Conservation (phyloP, 2,797 vertebrate species). For the Mionectes olivaceus region DNA sequence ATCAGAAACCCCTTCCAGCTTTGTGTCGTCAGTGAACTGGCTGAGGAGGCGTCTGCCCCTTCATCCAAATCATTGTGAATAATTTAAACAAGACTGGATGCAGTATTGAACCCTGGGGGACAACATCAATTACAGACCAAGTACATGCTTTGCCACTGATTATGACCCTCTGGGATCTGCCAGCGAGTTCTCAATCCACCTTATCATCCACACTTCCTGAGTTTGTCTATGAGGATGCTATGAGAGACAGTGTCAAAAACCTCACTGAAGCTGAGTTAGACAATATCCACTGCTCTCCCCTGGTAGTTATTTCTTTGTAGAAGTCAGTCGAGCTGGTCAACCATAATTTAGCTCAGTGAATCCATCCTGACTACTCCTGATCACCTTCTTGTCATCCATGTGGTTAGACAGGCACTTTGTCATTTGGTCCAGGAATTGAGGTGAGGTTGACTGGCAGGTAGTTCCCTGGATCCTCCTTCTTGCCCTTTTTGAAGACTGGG, state of each 20-base stretch:
- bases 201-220: background rate
- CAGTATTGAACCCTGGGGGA: background rate
- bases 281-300: background rate
- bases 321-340: background rate
- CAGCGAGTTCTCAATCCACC: background rate
- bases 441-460: background rate
- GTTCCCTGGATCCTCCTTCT: background rate
- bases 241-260: background rate
- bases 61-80: background rate
- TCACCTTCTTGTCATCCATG: background rate
- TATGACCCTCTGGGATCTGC: accelerated
- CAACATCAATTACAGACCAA: too few species aligned
- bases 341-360: background rate
- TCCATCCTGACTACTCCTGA: background rate
- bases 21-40: background rate
- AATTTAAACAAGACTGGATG: background rate
- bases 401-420: background rate
- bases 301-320: background rate
- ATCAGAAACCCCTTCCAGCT: background rate
- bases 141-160: background rate
- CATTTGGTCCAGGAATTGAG: background rate
- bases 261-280: background rate
- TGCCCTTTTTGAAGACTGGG: background rate
- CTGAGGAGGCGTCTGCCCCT: too few species aligned
- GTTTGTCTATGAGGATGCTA: too few species aligned